Evolutionary conservation across 2,888 invertebrate species (phyloP).

Genomic region (Polyploca ridens): DNA sequence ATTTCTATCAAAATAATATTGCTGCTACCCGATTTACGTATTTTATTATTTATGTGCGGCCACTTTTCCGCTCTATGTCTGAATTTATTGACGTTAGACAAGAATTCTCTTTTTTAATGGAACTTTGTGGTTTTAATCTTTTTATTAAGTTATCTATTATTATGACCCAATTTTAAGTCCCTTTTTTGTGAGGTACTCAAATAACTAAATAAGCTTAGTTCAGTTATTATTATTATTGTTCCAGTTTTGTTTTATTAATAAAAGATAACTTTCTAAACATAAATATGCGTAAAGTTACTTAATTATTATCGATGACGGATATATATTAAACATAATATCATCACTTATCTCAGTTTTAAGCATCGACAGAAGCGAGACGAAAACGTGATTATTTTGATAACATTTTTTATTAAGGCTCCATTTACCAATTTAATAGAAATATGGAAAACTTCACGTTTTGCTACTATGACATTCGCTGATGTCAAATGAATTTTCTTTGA

Average conservation of each 20-base stretch:
- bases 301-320: no score
- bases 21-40: constrained; percentile 28
- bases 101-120: neutral
- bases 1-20: constrained; percentile 30
- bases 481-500: neutral
- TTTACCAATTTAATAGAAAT: neutral
- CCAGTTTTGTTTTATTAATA: neutral
- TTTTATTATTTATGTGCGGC: constrained; percentile 26
- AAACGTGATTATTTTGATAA: no score
- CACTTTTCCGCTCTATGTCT: neutral
- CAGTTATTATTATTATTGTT: no score
- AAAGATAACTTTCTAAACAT: neutral
- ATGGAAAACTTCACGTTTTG: neutral
- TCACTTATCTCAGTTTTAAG: no score
- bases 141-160: no score
- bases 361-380: no score
- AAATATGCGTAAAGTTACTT: no score
- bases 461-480: neutral
- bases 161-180: no score
- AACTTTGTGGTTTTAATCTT: neutral
- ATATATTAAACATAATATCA: no score
- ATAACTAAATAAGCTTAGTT: no score
- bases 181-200: no score
- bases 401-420: no score
- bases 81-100: constrained; percentile 1